Percentiles rank a stretch among this genome's conserved stretches.
Evolutionary conservation across 2,113 vertebrate genomes (phyloP).

Genomic region (Tupaia chinensis): DNA sequence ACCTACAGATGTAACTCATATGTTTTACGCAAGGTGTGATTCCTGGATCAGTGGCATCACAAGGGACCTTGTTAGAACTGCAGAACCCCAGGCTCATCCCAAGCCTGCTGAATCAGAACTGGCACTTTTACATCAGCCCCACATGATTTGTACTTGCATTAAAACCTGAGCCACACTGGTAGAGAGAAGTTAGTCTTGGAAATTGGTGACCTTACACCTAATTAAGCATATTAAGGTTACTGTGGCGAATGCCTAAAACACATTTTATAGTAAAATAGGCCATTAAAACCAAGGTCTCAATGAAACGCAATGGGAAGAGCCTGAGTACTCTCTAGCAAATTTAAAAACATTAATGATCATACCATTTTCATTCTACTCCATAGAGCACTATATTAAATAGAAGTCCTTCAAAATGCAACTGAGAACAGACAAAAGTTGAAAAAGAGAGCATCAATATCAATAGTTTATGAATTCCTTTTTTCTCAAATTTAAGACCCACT

Average conservation of each 20-base stretch:
- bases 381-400: neutral
- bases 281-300: neutral
- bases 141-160: neutral
- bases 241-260: constrained; percentile 13
- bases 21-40: neutral
- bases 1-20: neutral
- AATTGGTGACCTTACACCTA: neutral
- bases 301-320: neutral
- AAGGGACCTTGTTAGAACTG: neutral
- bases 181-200: neutral
- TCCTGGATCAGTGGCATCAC: neutral
- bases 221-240: neutral
- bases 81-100: neutral
- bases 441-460: neutral
- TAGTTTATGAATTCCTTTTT: rapidly evolving
- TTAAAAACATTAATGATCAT: neutral
- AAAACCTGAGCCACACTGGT: neutral
- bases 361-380: constrained; percentile 14
- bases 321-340: constrained; percentile 28
- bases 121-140: neutral
- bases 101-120: neutral
- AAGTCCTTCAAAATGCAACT: constrained; percentile 11
- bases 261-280: neutral
- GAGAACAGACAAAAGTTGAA: neutral
- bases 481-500: neutral